Evolutionary conservation across 2,888 invertebrate species (phyloP).

Genomic region (Resseliella maxima): DNA sequence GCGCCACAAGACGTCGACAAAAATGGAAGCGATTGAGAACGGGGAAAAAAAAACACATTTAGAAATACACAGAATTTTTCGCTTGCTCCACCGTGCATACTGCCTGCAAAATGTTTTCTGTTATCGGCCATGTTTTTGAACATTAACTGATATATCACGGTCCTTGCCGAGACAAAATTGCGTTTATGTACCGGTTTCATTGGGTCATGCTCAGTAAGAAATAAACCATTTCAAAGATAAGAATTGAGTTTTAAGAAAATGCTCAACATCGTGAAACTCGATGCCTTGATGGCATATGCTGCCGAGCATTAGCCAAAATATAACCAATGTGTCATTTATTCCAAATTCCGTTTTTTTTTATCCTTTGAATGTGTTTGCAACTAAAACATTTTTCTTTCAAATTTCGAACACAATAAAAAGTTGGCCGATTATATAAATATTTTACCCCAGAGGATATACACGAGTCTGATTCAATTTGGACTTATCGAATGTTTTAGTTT

Average conservation of each 20-base stretch:
- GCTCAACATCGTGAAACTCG: not conserved
- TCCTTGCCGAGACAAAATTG: slow-evolving; percentile 35
- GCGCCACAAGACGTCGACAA: not conserved
- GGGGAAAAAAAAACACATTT: not conserved
- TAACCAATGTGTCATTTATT: slow-evolving; percentile 37
- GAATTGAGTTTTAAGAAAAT: slow-evolving; percentile 28
- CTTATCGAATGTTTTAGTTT: no score
- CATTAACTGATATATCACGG: slow-evolving; percentile 51
- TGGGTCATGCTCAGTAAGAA: slow-evolving; percentile 41
- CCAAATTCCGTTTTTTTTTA: not conserved
- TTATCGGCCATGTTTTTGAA: slow-evolving; percentile 47
- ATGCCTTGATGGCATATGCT: not conserved
- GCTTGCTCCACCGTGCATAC: not conserved
- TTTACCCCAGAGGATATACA: not conserved
- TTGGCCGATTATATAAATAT: no score
- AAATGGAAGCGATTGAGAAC: not conserved
- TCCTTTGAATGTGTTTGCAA: not conserved
- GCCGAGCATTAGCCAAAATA: not conserved
- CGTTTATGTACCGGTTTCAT: slow-evolving; percentile 18
- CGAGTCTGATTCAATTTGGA: not conserved
- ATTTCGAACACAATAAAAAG: no score
- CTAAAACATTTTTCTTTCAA: not conserved
- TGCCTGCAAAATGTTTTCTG: not conserved
- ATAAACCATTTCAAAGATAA: slow-evolving; percentile 49
- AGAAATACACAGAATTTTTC: no score